Evolutionary conservation across 2,113 vertebrate genomes (phyloP), one percentile per base, ranked within the genome.

Genomic region (Damaliscus lunatus): DNA sequence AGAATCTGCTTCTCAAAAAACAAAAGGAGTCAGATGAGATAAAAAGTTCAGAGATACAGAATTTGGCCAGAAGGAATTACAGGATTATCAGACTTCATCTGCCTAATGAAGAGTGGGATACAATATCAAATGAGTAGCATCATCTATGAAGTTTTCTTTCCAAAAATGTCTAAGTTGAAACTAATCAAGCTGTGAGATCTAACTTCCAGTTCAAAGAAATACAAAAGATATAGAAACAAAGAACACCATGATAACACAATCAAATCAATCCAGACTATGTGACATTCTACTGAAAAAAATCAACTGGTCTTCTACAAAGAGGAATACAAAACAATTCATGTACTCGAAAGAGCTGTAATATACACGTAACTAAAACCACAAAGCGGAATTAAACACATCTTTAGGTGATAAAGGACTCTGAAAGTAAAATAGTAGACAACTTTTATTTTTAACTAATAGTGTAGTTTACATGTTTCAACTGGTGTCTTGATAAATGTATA

Each of bases 381-480:
- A 95, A 97, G 12, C 57, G 55, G 33, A 92, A 91, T 50, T 92
- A 91, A 90, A 83, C 50, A 59, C 46, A 88, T 14, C 53, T 87
- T 84, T 93, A 80, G 6, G 46, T 94, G 90, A 83, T 25, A 90
- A 21, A 40, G 10, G 21, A 5, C 19, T 95, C 19, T 84, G 50
- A 92, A 94, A 92, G 84, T 27, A 74, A 96, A 96, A 88, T 0
- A 90, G 10, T 16, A 67, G 27, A 19, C 71, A 88, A 64, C 21
- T 84, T 96, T 91, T 94, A 85, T 60, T 94, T 86, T 87, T 87
- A 97, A 92, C 15, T 89, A 16, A 36, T 40, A 91, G 16, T 85
- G 64, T 17, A 77, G 17, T 92, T 95, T 91, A 93, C 19, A 19
- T 71, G 55, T 67, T 14, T 78, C 33, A 64, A 60, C 4, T 77